These are phyloP conservation scores for Amblyraja radiata DNA, from an alignment of 2,797 vertebrate genomes.

Conservation along the genomic window DNA sequence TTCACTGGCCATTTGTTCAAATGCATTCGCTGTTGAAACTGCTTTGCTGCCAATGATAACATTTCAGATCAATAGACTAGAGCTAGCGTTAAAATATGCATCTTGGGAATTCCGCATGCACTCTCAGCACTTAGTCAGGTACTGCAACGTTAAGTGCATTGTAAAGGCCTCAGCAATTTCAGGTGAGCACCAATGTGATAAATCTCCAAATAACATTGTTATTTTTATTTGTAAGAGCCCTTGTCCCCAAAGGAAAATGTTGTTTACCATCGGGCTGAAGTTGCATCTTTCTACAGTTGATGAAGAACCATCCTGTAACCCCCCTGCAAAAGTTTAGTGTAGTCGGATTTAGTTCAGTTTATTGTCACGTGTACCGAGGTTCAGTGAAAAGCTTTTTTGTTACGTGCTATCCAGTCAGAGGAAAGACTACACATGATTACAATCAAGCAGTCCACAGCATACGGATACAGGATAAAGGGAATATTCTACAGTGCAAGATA, in stretches of 20 bases:
- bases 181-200: neutral
- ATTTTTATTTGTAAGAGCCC: neutral
- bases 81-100: neutral
- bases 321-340: too few species aligned
- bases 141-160: neutral
- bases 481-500: too few species aligned
- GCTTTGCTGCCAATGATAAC: neutral
- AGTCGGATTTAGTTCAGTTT: too few species aligned
- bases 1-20: neutral
- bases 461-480: too few species aligned
- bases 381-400: too few species aligned
- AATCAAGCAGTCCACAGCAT: too few species aligned
- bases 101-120: neutral
- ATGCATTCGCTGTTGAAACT: neutral
- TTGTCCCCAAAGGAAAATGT: neutral
- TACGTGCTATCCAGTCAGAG: too few species aligned
- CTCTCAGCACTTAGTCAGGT: neutral
- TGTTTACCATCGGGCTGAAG: neutral
- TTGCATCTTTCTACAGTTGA: neutral
- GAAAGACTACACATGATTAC: too few species aligned
- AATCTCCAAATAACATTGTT: neutral
- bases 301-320: neutral
- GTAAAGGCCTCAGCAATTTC: neutral
- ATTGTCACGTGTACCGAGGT: too few species aligned
- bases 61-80: neutral